Conservation (phyloP, 2,113 vertebrate species). For the Etheostoma cragini region DNA sequence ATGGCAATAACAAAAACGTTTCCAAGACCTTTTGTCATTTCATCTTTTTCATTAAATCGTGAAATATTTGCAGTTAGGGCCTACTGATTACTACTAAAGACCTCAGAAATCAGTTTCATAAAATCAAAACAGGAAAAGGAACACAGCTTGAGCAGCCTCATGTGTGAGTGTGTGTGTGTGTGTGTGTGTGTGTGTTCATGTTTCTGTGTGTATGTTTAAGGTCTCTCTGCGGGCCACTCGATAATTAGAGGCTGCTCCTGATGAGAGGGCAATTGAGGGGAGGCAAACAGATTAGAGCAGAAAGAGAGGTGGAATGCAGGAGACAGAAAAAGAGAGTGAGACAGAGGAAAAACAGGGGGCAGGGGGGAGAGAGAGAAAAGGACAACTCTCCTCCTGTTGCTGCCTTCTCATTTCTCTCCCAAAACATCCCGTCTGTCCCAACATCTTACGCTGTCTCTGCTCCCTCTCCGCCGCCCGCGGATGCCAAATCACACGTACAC, state of each 20-base stretch:
- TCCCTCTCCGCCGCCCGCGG: neutral
- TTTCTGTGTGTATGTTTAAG: constrained; percentile 46
- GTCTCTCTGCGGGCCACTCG: constrained; percentile 58
- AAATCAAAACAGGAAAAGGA: neutral
- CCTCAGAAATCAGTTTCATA: neutral
- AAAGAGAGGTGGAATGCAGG: constrained; percentile 17
- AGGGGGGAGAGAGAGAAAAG: constrained; percentile 17
- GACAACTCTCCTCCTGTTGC: constrained; percentile 8
- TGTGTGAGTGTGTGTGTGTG: constrained; percentile 9
- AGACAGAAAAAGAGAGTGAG: neutral
- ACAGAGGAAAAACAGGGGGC: neutral
- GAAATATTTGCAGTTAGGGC: neutral
- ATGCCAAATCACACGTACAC: constrained; percentile 30
- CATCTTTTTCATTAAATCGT: too few relatives aligned
- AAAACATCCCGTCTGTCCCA: constrained; percentile 43
- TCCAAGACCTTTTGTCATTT: too few relatives aligned
- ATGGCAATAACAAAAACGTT: too few relatives aligned
- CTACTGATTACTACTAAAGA: neutral
- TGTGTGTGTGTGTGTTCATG: constrained; percentile 14
- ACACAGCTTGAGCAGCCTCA: neutral
- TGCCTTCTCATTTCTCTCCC: constrained; percentile 28
- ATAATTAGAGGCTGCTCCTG: constrained; percentile 66
- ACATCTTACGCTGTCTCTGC: constrained; percentile 27
- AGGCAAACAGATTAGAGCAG: constrained; percentile 62
- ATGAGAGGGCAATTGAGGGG: constrained; percentile 53